Evolutionary conservation across 2,888 invertebrate species (phyloP).

Genomic region (Limnephilus marmoratus): DNA sequence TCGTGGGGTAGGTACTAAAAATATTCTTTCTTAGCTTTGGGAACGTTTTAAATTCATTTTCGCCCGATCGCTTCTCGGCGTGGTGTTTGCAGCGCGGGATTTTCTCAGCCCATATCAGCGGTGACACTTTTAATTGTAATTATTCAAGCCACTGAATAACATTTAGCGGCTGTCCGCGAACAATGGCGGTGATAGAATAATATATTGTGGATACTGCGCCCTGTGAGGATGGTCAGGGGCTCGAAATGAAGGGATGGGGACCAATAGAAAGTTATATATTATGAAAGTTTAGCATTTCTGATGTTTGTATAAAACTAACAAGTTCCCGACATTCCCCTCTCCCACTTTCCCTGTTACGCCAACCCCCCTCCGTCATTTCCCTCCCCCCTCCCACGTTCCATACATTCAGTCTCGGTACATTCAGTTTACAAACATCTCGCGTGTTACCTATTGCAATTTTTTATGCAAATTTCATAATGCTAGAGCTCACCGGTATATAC

Average conservation of each 20-base stretch:
- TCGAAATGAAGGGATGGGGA: neutral
- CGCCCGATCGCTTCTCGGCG: neutral
- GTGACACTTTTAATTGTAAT: constrained; percentile 55
- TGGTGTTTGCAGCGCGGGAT: constrained; percentile 13
- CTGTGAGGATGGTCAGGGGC: constrained; percentile 15
- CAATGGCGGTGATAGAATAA: constrained; percentile 57
- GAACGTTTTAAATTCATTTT: constrained; percentile 2
- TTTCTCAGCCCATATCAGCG: constrained; percentile 30
- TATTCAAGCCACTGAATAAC: constrained; percentile 52
- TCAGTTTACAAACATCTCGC: too few species aligned
- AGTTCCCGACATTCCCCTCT: too few species aligned
- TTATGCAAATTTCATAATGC: too few species aligned
- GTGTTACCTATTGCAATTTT: too few species aligned
- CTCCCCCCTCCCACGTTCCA: too few species aligned
- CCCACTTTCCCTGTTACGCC: too few species aligned
- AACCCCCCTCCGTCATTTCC: too few species aligned
- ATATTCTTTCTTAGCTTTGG: neutral
- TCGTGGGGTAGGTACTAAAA: neutral
- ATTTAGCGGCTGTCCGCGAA: constrained; percentile 57
- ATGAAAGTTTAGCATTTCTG: neutral
- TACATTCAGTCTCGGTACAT: too few species aligned
- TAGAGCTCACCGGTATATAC: too few species aligned
- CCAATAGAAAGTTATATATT: neutral
- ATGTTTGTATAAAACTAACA: too few species aligned
- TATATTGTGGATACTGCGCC: constrained; percentile 45